Base-by-base conservation (phyloP, 1,140 invertebrate genomes). In the Drosophila serrata region DNA sequence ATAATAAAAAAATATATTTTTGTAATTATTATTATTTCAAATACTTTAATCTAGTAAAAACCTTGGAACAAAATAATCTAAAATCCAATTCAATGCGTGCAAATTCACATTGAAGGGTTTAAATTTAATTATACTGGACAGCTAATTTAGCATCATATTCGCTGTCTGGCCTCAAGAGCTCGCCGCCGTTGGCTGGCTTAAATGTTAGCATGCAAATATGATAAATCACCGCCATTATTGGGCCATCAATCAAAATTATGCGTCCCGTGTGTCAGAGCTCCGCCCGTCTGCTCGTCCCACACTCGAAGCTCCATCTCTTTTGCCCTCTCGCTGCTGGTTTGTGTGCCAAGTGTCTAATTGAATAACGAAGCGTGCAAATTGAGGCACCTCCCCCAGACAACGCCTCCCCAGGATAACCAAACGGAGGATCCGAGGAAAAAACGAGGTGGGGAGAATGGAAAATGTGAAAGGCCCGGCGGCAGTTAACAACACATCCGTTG, bases 171-270 rank as follows among this genome's bases (percentile, higher is more conserved):
- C 63, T 59, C 40, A 22, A 63, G 67, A 58, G 75, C 51, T 31
- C 33, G 62, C 40, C 33, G 39, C 40, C 67, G 35, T 11, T 72
- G 51, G 62, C 17, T 69, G 56, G 56, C 64, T 59, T 62, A 78
- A 72, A 74, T 87, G 61, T 80, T 87, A 69, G 77, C 85, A 90
- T 85, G 81, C 84, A 91, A 91, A 91, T 91, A 81, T 91, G 88
- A 91, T 91, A 91, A 91, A 91, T 91, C 88, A 91, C 88, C 78
- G 81, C 69, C 84, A 91, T 91, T 91, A 91, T 91, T 81, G 74
- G 75, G 78, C 84, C 82, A 91, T 91, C 88, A 91, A 91, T 91
- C 88, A 91, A 91, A 91, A 91, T 91, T 91, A 91, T 86, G 82
- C 77, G 75, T 60, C 43, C 75, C 55, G 78, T 49, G 51, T 70